Evolutionary conservation across 2,113 vertebrate species (phyloP), one percentile per base, ranked within the genome.

Genomic region (Thunnus thynnus): DNA sequence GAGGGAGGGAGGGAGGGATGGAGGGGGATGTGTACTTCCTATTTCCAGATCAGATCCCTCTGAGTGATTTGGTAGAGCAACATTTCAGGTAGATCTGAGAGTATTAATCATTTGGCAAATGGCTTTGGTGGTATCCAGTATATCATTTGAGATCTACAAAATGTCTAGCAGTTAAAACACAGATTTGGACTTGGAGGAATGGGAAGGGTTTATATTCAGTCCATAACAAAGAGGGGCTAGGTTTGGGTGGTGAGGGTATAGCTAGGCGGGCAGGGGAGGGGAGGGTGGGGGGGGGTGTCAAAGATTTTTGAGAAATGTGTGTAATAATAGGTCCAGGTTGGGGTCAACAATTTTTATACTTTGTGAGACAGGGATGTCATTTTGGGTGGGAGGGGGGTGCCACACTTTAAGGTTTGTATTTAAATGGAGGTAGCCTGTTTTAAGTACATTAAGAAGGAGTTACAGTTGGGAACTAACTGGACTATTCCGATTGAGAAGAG

Each of bases 401-500:
- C 87, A 91, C 85, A 88, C 66, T 76, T 85, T 27, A 85, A 88
- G 76, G 86, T 92, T 93, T 93, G 89, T 94, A 93, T 94, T 93
- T 92, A 94, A 94, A 80, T 87, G 82, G 81, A 91, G 71, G 74
- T 70, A 81, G 87, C 81, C 90, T 90, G 90, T 93, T 92, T 92
- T 91, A 86, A 90, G 87, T 83, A 78, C 84, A 80, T 80, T 87
- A 72, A 82, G 46, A 68, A 87, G 76, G 67, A 78, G 64, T 48
- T 20, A 71, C 72, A 58, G 83, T 73, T 11, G 72, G 78, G 73
- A 88, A 74, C 67, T 63, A 85, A 82, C 68, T 86, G 87, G 82
- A 89, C 57, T 61, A 44, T 75, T 84, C 44, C 64, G 60, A 64
- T 54, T 27, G 54, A 70, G 67, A 79, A 13, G 56, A 52, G 20